Conservation (phyloP, 2,888 invertebrate genomes). For the Caenorhabditis sp. region DNA sequence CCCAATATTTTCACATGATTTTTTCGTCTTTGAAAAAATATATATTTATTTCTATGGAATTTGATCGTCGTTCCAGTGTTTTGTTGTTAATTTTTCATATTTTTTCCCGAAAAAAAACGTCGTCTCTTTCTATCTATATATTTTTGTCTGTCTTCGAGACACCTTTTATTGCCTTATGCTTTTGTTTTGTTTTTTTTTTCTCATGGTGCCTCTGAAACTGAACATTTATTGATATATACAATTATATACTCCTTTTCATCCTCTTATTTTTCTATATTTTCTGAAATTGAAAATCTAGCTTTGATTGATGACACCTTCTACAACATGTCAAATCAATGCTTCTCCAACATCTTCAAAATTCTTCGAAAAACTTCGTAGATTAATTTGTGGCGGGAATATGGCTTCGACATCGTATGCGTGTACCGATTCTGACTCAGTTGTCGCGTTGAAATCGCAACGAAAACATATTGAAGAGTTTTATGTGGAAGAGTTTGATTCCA, state of each 20-base stretch:
- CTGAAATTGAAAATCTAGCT: too few species aligned
- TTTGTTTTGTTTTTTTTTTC: constrained; percentile 2
- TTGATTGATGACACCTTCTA: constrained; percentile 7
- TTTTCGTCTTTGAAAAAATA: not conserved
- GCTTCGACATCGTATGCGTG: constrained; percentile 25
- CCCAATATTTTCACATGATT: not conserved
- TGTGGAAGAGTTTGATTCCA: constrained; percentile 20
- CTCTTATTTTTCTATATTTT: not conserved
- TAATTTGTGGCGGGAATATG: constrained; percentile 35
- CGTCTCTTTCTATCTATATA: not conserved
- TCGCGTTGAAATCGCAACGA: constrained; percentile 35
- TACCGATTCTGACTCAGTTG: constrained; percentile 20
- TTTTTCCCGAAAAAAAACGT: constrained; percentile 15
- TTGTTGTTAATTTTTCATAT: not conserved
- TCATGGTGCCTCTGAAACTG: constrained; percentile 3
- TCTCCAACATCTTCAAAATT: constrained; percentile 29
- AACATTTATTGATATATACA: too few species aligned
- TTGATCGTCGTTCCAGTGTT: constrained; percentile 1
- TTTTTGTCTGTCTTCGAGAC: constrained; percentile 2
- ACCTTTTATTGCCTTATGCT: not conserved
- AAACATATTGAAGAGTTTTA: constrained; percentile 26
- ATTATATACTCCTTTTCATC: not conserved
- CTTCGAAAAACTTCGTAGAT: constrained; percentile 29
- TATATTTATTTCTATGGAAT: constrained; percentile 3
- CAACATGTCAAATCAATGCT: constrained; percentile 35